These are phyloP conservation scores for Cygnus olor DNA, from an alignment of 2,797 vertebrate species.

Conservation along the genomic window DNA sequence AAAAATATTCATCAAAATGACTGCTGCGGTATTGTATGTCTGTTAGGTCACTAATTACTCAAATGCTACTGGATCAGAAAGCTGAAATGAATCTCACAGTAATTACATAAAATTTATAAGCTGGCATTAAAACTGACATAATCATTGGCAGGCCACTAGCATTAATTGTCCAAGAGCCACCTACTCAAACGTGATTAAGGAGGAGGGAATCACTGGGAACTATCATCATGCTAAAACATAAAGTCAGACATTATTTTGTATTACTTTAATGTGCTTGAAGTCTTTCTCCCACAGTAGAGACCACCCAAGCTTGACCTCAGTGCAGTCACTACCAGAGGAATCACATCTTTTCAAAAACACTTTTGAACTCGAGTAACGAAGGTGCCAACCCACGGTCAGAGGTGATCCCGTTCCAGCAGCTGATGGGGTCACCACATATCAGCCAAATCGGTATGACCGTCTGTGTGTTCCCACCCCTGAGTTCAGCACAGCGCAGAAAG, in stretches of 20 bases:
- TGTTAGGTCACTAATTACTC: constrained; percentile 5
- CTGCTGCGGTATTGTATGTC: background rate
- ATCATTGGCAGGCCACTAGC: background rate
- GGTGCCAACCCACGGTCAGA: background rate
- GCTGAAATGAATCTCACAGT: background rate
- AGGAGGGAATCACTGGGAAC: background rate
- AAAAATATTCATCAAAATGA: background rate
- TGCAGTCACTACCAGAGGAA: background rate
- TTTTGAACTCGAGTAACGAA: background rate
- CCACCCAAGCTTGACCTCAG: background rate
- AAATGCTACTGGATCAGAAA: background rate
- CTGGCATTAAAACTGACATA: background rate
- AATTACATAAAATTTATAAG: constrained; percentile 19
- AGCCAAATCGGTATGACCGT: background rate
- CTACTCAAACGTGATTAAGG: background rate
- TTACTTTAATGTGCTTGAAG: background rate
- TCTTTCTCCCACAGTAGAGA: background rate
- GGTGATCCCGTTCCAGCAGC: background rate
- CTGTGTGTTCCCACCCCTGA: background rate
- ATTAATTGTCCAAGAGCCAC: background rate
- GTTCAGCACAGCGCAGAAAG: background rate
- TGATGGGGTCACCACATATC: background rate
- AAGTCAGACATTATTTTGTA: background rate
- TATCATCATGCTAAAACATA: background rate
- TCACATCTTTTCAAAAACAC: background rate